phyloP scores from a whole-genome alignment of 2,113 vertebrate genomes.

The Microtus montanus region DNA sequence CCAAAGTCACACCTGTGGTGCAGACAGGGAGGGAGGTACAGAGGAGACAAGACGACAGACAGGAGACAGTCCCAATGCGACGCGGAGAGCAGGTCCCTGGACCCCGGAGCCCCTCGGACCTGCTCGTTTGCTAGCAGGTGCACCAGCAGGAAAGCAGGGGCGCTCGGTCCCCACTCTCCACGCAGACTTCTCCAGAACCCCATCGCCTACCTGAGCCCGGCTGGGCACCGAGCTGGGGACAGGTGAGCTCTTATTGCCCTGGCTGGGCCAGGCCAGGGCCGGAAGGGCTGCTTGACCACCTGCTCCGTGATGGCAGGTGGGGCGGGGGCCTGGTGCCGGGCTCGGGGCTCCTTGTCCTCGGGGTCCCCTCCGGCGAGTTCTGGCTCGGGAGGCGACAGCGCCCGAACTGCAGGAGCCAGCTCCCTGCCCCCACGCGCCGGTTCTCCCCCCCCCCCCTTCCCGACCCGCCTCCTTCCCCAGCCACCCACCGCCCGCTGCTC shows the following conservation, averaged over 20 bases:
- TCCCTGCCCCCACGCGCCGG: slow-evolving; percentile 66
- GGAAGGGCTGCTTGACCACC: slow-evolving; percentile 18
- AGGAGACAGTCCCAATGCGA: background rate
- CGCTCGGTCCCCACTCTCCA: background rate
- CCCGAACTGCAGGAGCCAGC: slow-evolving; percentile 78
- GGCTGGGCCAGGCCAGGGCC: slow-evolving; percentile 43
- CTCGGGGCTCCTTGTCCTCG: slow-evolving; percentile 17
- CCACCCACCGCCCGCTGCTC: slow-evolving; percentile 80
- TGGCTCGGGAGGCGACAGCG: slow-evolving; percentile 57
- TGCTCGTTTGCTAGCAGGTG: background rate
- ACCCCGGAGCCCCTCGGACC: background rate
- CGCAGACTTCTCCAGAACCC: background rate
- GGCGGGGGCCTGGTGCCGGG: slow-evolving; percentile 35
- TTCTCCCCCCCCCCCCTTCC: slow-evolving; percentile 46
- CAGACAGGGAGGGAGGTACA: background rate
- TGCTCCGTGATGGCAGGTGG: slow-evolving; percentile 60
- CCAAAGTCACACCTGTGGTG: background rate
- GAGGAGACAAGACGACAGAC: background rate
- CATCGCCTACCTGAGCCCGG: slow-evolving; percentile 73
- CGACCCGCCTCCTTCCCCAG: slow-evolving; percentile 59
- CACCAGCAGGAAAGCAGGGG: background rate
- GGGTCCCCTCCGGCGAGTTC: slow-evolving; percentile 53
- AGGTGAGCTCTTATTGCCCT: background rate
- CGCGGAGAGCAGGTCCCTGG: background rate
- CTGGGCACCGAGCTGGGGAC: slow-evolving; percentile 43